These are phyloP conservation scores for Aldrovandia affinis DNA, from an alignment of 2,797 vertebrate genomes.

Conservation along the genomic window DNA sequence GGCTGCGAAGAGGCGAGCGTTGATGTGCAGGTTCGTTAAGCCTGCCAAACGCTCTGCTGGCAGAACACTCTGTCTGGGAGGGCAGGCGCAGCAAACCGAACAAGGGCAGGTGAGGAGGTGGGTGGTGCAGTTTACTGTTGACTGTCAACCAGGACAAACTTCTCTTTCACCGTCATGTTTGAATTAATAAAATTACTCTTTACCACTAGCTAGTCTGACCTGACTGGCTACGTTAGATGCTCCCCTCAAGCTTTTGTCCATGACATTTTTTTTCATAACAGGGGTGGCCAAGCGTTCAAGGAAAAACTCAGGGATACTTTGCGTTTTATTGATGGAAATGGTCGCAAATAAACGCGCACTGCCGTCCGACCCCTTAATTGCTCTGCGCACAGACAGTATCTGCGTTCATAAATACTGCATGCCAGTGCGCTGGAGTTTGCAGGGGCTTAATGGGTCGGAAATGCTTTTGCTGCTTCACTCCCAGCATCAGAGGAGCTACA, in stretches of 20 bases:
- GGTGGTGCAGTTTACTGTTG: neutral
- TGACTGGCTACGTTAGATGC: neutral
- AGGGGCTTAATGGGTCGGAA: neutral
- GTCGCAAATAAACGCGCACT: neutral
- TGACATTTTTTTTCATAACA: neutral
- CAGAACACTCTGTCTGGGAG: slow-evolving; percentile 21
- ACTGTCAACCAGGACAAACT: neutral
- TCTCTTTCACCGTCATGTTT: neutral
- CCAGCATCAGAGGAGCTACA: neutral
- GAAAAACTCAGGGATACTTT: neutral
- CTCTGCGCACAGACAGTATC: neutral
- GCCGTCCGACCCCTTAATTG: neutral
- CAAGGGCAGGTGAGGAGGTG: neutral
- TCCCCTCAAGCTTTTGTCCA: neutral
- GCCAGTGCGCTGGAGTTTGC: neutral
- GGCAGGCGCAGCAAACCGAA: neutral
- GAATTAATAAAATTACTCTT: neutral
- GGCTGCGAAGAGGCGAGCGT: neutral
- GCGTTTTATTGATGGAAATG: neutral
- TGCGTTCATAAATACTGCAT: neutral
- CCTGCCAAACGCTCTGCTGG: slow-evolving; percentile 7
- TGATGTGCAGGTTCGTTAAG: slow-evolving; percentile 11
- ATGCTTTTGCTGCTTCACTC: neutral
- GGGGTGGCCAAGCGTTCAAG: neutral
- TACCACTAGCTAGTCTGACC: neutral